Base-by-base conservation (phyloP, 2,888 invertebrate species). In the Pecten maximus region DNA sequence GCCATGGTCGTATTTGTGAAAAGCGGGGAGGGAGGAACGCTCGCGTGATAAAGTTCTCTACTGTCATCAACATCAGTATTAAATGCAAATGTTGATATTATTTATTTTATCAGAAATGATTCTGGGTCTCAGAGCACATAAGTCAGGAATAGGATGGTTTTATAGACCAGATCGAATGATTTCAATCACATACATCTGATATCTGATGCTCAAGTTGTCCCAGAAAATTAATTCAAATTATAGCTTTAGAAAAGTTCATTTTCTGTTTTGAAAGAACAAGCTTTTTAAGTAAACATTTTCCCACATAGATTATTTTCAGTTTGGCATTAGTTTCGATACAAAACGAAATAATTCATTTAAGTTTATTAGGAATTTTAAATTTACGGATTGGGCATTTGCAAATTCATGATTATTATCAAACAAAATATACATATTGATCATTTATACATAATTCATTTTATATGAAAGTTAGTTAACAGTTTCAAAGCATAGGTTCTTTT, bases 31-130 rank as follows among this genome's bases (percentile, higher is more conserved):
- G 74, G 74, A 74, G 74, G 74, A 15, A 28, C 74, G 74, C 74
- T 74, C 74, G 74, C 74, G 74, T 74, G 74, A 74, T 74, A 74
- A 74, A 74, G 74, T 74, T 74, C 74, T 74, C 74, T 35, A 1
- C 74, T 74, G 74, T 74, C 74, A 74, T 74, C 74, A 74, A 74
- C 74, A 74, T 74, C 74, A 74, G 35, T 23, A 74, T 74, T 74
- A 74, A 74, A 74, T 74, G 74, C 74, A 74, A 74, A 74, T 74
- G 74, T 35, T 28, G 74, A 74, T 74, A 74, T 74, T 74, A 74
- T 74, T 74, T 74, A 74, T 74, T 74, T 74, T 28, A 74, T 74
- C 74, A 74, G 74, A 74, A 74, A 74, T 74, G 74, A 74, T 74
- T 74, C 74, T 35, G 74, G 35, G 74, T 74, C 74, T 35, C 35